These are phyloP conservation scores for Tiliacea aurago DNA, from an alignment of 2,888 invertebrate genomes.

Conservation along the genomic window DNA sequence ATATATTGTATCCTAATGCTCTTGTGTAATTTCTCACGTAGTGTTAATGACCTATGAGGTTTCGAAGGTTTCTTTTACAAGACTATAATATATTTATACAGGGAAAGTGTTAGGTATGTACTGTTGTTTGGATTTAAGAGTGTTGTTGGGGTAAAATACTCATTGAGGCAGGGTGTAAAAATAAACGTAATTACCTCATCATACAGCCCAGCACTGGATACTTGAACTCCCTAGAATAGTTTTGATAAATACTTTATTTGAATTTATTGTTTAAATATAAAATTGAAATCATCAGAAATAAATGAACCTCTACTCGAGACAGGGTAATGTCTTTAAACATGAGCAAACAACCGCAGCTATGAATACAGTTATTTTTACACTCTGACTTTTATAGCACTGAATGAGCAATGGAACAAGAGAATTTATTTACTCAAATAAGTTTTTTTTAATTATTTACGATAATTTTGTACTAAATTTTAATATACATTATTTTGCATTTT, in stretches of 20 bases:
- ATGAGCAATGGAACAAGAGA: constrained; percentile 90
- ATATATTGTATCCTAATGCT: constrained; percentile 89
- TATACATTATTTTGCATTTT: constrained; percentile 90
- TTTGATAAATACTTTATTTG: constrained; percentile 70
- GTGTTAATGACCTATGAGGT: constrained; percentile 90
- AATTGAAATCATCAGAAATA: constrained; percentile 56
- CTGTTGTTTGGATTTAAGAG: constrained; percentile 87
- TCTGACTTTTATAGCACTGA: constrained; percentile 86
- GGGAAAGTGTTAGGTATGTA: constrained; percentile 90
- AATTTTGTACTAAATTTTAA: constrained; percentile 85
- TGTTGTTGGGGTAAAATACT: constrained; percentile 90
- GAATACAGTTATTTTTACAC: constrained; percentile 85
- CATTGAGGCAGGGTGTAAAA: constrained; percentile 88
- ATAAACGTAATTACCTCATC: constrained; percentile 72
- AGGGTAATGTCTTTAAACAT: constrained; percentile 67
- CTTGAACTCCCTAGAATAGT: constrained; percentile 70
- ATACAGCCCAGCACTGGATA: constrained; percentile 47
- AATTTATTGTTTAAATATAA: constrained; percentile 54
- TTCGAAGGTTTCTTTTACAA: constrained; percentile 90
- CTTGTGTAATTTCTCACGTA: constrained; percentile 89
- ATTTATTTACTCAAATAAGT: constrained; percentile 90
- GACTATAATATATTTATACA: constrained; percentile 90
- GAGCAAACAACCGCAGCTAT: constrained; percentile 60
- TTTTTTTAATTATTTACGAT: constrained; percentile 87
- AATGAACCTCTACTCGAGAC: constrained; percentile 64